These are phyloP conservation scores for Lutjanus campechanus DNA, from an alignment of 2,797 vertebrate species.

Conservation along the genomic window DNA sequence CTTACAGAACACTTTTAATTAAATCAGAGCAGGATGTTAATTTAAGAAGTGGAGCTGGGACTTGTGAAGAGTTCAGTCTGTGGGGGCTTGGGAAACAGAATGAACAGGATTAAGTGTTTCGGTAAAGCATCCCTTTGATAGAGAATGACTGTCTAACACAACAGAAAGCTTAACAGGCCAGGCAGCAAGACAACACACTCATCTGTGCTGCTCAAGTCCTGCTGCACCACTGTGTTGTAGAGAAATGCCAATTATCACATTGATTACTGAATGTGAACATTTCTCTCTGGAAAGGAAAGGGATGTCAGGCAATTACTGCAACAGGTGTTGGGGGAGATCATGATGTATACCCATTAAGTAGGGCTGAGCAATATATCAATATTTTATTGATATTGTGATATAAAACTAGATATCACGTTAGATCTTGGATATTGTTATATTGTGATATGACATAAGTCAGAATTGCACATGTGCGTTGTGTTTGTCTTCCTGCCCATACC, in stretches of 20 bases:
- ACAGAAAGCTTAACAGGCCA: not conserved
- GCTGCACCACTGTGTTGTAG: too few relatives aligned
- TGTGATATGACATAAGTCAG: too few relatives aligned
- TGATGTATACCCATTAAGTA: not conserved
- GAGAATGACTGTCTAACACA: not conserved
- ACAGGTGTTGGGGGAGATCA: not conserved
- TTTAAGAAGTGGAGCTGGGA: constrained; percentile 53
- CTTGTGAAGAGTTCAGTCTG: constrained; percentile 31
- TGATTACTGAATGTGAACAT: not conserved
- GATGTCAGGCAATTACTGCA: not conserved
- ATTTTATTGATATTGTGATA: too few relatives aligned
- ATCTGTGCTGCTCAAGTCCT: not conserved
- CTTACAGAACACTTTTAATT: constrained; percentile 70
- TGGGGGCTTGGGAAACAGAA: constrained; percentile 24
- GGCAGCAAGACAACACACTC: not conserved
- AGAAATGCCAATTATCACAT: not conserved
- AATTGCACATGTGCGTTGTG: not conserved
- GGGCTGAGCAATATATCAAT: too few relatives aligned
- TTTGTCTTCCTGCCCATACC: not conserved
- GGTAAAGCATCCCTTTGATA: not conserved
- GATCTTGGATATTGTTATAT: too few relatives aligned
- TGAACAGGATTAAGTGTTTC: constrained; percentile 28
- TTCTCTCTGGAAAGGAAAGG: not conserved
- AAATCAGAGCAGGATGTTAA: constrained; percentile 66
- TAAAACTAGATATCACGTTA: too few relatives aligned